These are phyloP conservation scores for Augochlora pura DNA, from an alignment of 1,140 invertebrate genomes.

Conservation along the genomic window DNA sequence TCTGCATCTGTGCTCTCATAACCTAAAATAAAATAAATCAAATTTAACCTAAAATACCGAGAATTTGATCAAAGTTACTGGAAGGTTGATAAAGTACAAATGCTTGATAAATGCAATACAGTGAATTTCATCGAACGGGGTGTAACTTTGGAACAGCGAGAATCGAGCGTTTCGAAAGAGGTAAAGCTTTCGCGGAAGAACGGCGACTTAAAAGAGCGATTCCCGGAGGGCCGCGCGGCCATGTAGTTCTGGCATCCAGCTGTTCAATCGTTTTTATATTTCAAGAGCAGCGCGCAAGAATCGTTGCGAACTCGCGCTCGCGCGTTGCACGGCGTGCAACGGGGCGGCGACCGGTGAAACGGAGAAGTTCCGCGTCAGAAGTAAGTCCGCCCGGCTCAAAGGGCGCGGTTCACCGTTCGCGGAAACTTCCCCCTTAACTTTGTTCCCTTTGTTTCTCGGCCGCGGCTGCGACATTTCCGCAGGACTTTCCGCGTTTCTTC, in stretches of 20 bases:
- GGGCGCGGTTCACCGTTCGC: neutral
- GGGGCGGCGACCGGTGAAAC: neutral
- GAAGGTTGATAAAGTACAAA: too few relatives aligned
- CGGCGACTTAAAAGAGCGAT: neutral
- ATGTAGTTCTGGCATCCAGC: neutral
- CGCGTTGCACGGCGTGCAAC: neutral
- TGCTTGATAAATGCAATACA: too few relatives aligned
- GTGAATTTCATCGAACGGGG: too few relatives aligned
- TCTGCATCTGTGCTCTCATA: too few relatives aligned
- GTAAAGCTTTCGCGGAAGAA: too few relatives aligned
- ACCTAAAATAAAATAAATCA: too few relatives aligned
- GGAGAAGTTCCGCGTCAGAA: neutral
- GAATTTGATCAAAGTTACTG: too few relatives aligned
- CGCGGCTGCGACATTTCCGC: neutral
- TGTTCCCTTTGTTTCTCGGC: neutral
- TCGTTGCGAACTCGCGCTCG: neutral
- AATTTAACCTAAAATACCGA: too few relatives aligned
- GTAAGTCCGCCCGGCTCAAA: neutral
- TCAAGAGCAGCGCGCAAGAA: neutral
- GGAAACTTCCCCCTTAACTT: neutral
- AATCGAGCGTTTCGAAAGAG: too few relatives aligned
- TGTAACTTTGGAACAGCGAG: too few relatives aligned
- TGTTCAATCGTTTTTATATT: slow-evolving; percentile 2
- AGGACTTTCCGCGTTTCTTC: neutral
- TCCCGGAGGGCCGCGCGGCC: neutral